Percentiles rank a stretch among this genome's conserved stretches.
Evolutionary conservation across 1,140 invertebrate genomes (phyloP).

Genomic region (Eubasilissa regina): DNA sequence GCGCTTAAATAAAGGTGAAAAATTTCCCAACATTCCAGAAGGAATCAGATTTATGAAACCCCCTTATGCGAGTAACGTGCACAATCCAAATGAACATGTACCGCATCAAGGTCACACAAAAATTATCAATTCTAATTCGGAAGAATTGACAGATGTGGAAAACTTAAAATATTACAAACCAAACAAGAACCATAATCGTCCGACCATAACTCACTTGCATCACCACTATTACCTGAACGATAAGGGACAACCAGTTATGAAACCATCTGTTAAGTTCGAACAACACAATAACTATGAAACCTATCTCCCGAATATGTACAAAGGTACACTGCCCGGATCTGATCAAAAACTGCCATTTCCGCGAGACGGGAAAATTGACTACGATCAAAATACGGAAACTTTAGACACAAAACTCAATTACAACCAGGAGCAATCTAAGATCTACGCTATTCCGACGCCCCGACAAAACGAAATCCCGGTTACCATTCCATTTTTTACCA

Average conservation of each 20-base stretch:
- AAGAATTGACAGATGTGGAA: slow-evolving; percentile 42
- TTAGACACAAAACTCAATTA: background rate
- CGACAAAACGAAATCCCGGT: slow-evolving; percentile 4
- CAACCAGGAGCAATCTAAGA: background rate
- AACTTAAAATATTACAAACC: slow-evolving; percentile 13
- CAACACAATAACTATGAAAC: slow-evolving; percentile 48
- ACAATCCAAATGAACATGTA: background rate
- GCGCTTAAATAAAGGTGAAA: slow-evolving; percentile 44
- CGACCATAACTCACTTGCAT: slow-evolving; percentile 64
- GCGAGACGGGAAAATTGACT: background rate
- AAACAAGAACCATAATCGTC: slow-evolving; percentile 36
- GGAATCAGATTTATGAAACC: background rate
- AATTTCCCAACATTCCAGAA: slow-evolving; percentile 13
- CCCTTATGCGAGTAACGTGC: background rate
- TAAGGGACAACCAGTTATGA: slow-evolving; percentile 56
- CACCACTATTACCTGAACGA: slow-evolving; percentile 67
- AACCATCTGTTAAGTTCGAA: slow-evolving; percentile 36
- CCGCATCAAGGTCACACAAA: slow-evolving; percentile 40
- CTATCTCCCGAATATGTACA: slow-evolving; percentile 42
- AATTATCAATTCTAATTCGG: slow-evolving; percentile 23
- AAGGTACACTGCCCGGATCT: background rate
- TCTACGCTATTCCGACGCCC: background rate
- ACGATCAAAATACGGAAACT: background rate
- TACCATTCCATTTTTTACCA: slow-evolving; percentile 23
- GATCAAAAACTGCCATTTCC: background rate